Evolutionary conservation across 2,797 vertebrate genomes (phyloP).

Genomic region (Leptatherina wallacei): DNA sequence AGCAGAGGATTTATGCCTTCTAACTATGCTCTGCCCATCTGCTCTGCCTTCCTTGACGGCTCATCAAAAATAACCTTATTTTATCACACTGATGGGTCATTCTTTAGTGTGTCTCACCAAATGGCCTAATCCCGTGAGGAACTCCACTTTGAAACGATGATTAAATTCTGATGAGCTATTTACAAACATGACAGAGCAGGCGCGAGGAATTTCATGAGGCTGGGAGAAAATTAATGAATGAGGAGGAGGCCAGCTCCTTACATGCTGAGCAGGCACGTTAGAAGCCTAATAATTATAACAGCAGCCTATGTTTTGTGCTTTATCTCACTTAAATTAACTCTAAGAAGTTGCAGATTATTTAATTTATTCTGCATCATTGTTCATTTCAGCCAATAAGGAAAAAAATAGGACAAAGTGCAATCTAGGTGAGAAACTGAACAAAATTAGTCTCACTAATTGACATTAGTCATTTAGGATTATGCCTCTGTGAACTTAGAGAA

Average conservation of each 20-base stretch:
- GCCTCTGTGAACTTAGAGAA: not conserved
- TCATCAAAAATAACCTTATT: constrained; percentile 42
- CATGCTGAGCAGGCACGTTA: constrained; percentile 38
- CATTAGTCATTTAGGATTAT: not conserved
- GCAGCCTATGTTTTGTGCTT: constrained; percentile 12
- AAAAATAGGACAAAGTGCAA: not conserved
- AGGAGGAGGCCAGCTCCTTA: constrained; percentile 16
- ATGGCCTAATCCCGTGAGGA: not conserved
- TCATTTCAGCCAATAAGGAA: not conserved
- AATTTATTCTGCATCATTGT: constrained; percentile 5
- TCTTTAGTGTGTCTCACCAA: constrained; percentile 13
- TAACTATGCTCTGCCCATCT: constrained; percentile 43
- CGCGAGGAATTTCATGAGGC: constrained; percentile 14
- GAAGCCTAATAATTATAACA: constrained; percentile 26
- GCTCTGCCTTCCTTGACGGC: constrained; percentile 46
- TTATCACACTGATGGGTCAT: constrained; percentile 19
- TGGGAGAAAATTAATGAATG: constrained; percentile 23
- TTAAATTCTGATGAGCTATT: constrained; percentile 23
- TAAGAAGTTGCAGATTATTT: not conserved
- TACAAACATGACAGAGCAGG: constrained; percentile 20
- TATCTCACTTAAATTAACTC: constrained; percentile 21
- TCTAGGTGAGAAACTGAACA: not conserved
- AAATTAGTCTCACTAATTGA: not conserved
- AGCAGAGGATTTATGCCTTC: constrained; percentile 55
- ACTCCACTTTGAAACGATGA: constrained; percentile 17